A percentile compares a stretch with the other conserved stretches of the same genome.
Evolutionary conservation across 1,140 invertebrate genomes (phyloP).

Genomic region (Drosophila sechellia): DNA sequence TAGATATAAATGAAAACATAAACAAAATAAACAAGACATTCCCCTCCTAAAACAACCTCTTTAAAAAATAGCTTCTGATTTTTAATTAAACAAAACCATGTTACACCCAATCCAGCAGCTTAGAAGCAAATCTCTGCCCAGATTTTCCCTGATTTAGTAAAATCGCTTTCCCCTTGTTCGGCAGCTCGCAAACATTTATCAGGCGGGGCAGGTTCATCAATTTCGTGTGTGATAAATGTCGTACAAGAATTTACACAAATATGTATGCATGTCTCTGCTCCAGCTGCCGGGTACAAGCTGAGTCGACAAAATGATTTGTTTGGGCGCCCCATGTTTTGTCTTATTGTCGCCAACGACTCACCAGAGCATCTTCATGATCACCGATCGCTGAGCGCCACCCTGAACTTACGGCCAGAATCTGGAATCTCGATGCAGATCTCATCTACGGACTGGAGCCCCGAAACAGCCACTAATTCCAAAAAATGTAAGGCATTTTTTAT

Average conservation of each 20-base stretch:
- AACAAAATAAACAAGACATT: background rate
- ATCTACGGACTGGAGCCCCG: constrained; percentile 55
- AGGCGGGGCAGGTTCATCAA: constrained; percentile 71
- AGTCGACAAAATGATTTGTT: constrained; percentile 77
- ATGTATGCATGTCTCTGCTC: constrained; percentile 42
- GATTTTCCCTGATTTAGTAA: constrained; percentile 3
- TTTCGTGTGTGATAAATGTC: constrained; percentile 76
- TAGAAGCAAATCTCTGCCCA: constrained; percentile 21
- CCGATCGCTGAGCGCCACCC: constrained; percentile 71
- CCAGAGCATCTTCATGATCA: constrained; percentile 31
- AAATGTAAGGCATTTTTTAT: constrained; percentile 82
- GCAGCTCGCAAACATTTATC: constrained; percentile 26
- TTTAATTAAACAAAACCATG: constrained; percentile 11
- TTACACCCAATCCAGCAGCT: constrained; percentile 23
- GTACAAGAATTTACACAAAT: constrained; percentile 75
- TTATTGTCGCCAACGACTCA: constrained; percentile 14
- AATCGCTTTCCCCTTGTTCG: constrained; percentile 20
- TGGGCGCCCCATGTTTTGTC: constrained; percentile 46
- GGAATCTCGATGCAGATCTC: constrained; percentile 15
- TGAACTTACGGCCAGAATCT: constrained; percentile 62
- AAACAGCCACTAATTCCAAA: constrained; percentile 79
- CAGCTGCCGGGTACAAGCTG: constrained; percentile 49
- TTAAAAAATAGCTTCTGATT: background rate
- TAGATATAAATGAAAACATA: background rate
- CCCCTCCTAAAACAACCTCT: too few species aligned